Evolutionary conservation across 2,888 invertebrate genomes (phyloP).

Genomic region (Malthinus flaveolus): DNA sequence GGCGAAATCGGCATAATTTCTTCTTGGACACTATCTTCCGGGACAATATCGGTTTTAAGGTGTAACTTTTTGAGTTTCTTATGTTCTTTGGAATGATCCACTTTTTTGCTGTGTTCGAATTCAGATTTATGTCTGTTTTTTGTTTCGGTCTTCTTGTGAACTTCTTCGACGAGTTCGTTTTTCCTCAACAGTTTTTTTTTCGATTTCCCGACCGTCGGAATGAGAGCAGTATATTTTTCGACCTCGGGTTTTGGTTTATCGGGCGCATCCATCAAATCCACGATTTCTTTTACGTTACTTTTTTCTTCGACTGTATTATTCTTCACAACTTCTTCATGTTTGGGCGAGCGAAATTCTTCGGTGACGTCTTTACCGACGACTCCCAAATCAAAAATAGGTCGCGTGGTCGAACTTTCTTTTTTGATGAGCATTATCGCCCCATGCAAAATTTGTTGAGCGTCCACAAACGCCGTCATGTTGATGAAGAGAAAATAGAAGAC

Average conservation of each 20-base stretch:
- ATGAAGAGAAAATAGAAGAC: constrained; percentile 48
- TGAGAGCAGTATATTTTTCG: constrained; percentile 45
- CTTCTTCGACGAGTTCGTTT: constrained; percentile 29
- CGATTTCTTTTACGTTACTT: constrained; percentile 14
- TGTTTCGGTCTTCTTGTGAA: constrained; percentile 17
- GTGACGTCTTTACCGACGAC: constrained; percentile 57
- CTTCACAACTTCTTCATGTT: constrained; percentile 46
- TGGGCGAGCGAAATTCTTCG: constrained; percentile 48
- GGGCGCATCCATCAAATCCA: constrained; percentile 6
- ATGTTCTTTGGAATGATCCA: constrained; percentile 28
- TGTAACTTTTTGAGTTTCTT: constrained; percentile 33
- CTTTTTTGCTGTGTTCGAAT: constrained; percentile 30
- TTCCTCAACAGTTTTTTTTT: constrained; percentile 48
- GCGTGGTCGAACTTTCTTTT: constrained; percentile 58
- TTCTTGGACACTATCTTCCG: too few species aligned
- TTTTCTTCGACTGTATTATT: constrained; percentile 51
- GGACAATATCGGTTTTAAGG: constrained; percentile 35
- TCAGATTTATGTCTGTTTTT: constrained; percentile 19
- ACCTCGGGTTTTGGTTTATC: constrained; percentile 37
- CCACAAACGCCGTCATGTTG: constrained; percentile 66
- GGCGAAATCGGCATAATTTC: constrained; percentile 73
- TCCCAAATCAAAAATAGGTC: constrained; percentile 66
- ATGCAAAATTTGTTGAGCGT: constrained; percentile 70
- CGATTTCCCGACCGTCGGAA: constrained; percentile 48
- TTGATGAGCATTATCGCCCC: constrained; percentile 57